phyloP scores from a whole-genome alignment of 2,113 vertebrate species.

The Chaetodon trifascialis region DNA sequence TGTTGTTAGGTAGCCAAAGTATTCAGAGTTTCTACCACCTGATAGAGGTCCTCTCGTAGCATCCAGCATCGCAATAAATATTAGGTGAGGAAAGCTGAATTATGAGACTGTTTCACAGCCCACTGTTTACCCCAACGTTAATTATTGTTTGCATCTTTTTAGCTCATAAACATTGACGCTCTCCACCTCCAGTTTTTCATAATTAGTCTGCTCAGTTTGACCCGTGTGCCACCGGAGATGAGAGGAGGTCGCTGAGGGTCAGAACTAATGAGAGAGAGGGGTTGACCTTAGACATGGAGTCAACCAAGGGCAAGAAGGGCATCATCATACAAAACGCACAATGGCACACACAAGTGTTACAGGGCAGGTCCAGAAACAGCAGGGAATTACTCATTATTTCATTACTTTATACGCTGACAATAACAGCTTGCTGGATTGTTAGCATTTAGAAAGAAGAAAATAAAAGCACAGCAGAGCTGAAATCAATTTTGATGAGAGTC shows the following conservation, averaged over 20 bases:
- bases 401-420: slow-evolving; percentile 7
- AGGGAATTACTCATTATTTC: slow-evolving; percentile 17
- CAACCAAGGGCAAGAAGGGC: slow-evolving; percentile 57
- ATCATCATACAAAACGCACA: slow-evolving; percentile 64
- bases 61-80: slow-evolving; percentile 12
- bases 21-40: neutral
- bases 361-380: neutral
- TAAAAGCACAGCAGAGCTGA: slow-evolving; percentile 18
- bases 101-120: slow-evolving; percentile 33
- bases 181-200: slow-evolving; percentile 49
- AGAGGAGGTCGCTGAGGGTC: slow-evolving; percentile 75
- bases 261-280: slow-evolving; percentile 83
- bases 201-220: slow-evolving; percentile 78
- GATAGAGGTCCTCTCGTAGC: neutral
- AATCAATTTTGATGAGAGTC: slow-evolving; percentile 42
- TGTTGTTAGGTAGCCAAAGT: slow-evolving; percentile 16
- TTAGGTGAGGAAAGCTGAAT: slow-evolving; percentile 37
- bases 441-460: slow-evolving; percentile 2
- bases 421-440: slow-evolving; percentile 15
- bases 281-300: slow-evolving; percentile 73
- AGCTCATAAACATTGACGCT: slow-evolving; percentile 64
- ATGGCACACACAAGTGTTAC: slow-evolving; percentile 32
- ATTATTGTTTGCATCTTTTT: slow-evolving; percentile 71
- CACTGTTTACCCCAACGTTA: slow-evolving; percentile 64
- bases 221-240: slow-evolving; percentile 74